A percentile compares a stretch with the other conserved stretches of the same genome.
Conservation (phyloP, 2,888 invertebrate species). For the Epistrophe eligans region DNA sequence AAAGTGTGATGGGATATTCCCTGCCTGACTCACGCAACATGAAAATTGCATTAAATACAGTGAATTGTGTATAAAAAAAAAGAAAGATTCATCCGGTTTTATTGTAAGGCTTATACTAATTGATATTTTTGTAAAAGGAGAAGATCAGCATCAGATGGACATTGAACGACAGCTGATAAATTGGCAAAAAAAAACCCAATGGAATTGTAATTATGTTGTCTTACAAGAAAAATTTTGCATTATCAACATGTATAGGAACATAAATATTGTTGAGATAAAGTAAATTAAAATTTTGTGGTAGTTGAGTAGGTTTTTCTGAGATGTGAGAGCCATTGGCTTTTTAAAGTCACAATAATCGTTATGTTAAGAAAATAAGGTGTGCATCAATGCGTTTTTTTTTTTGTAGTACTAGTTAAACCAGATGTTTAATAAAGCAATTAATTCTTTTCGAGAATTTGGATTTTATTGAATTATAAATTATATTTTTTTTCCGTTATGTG, state of each 20-base stretch:
- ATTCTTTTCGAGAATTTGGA: too few relatives aligned
- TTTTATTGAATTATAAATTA: neutral
- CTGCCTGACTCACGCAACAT: slow-evolving; percentile 18
- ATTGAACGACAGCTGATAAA: slow-evolving; percentile 16
- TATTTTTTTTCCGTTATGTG: too few relatives aligned
- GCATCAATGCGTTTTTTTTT: neutral
- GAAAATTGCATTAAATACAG: neutral
- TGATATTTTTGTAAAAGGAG: neutral
- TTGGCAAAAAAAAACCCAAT: slow-evolving; percentile 1
- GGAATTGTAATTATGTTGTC: slow-evolving; percentile 49
- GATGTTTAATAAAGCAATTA: neutral
- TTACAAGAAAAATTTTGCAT: slow-evolving; percentile 6
- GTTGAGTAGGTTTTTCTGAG: neutral
- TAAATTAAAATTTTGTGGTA: neutral
- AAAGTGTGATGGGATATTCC: neutral
- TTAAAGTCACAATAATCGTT: neutral
- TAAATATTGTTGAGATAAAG: neutral
- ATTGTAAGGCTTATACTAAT: slow-evolving; percentile 21
- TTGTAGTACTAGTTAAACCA: neutral
- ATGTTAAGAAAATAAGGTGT: neutral
- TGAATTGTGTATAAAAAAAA: neutral
- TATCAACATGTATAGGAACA: neutral
- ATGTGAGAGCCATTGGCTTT: neutral
- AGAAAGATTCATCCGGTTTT: slow-evolving; percentile 12
- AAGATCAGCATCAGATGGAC: neutral